Evolutionary conservation across 2,113 vertebrate genomes (phyloP).

Genomic region (Nothoprocta pentlandii): DNA sequence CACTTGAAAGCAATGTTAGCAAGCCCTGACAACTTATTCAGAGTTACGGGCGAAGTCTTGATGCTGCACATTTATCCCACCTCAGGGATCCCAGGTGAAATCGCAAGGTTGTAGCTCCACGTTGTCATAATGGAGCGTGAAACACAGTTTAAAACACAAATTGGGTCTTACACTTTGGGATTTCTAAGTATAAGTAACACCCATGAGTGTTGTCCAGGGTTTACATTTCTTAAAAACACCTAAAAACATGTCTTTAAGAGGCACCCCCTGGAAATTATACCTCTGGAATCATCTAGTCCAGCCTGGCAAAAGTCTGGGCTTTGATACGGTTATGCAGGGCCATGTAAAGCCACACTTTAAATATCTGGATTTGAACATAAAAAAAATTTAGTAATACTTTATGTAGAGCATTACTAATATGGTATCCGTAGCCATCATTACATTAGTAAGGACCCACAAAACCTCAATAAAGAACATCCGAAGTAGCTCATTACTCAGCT

Average conservation of each 20-base stretch:
- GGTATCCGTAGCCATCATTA: background rate
- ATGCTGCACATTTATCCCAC: background rate
- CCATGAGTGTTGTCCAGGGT: background rate
- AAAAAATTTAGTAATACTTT: background rate
- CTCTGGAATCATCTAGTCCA: conserved; percentile 27
- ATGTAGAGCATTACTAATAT: background rate
- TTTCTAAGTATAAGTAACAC: conserved; percentile 7
- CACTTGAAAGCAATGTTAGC: background rate
- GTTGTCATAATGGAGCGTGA: background rate
- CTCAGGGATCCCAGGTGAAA: background rate
- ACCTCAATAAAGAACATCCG: background rate
- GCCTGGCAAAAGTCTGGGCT: conserved; percentile 8
- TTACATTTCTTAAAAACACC: conserved; percentile 38
- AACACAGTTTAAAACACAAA: background rate
- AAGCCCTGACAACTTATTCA: conserved; percentile 53
- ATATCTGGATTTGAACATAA: background rate
- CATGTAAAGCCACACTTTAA: background rate
- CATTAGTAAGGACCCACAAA: background rate
- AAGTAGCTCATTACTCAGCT: background rate
- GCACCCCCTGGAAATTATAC: background rate
- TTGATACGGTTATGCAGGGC: background rate
- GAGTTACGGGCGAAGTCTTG: background rate
- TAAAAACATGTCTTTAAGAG: conserved; percentile 19
- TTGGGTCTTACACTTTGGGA: background rate
- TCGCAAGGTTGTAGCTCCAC: background rate